These are phyloP conservation scores for Corythornis leucogaster DNA, from an alignment of 2,797 vertebrate genomes.

Conservation along the genomic window DNA sequence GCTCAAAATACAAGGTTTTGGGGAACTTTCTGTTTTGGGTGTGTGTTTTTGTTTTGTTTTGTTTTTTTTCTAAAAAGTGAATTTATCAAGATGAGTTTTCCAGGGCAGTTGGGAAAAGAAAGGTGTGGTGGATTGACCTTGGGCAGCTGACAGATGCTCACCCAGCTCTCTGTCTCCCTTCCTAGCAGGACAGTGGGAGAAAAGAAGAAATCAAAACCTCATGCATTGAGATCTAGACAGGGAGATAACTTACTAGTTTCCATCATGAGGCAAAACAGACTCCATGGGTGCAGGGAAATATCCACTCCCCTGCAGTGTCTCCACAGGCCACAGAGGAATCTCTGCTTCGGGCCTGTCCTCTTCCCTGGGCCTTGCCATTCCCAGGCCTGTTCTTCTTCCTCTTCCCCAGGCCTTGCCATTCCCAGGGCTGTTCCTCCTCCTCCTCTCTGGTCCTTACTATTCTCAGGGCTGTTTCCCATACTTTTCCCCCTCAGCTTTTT, in stretches of 20 bases:
- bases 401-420: too few species aligned
- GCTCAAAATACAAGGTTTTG: background rate
- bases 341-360: background rate
- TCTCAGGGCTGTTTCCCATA: background rate
- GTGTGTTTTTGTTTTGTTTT: too few species aligned
- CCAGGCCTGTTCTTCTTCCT: too few species aligned
- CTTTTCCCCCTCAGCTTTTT: background rate
- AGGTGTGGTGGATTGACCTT: background rate
- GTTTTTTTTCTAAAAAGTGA: background rate
- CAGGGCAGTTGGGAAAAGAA: background rate
- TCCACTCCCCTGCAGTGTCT: accelerated
- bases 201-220: background rate
- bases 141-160: background rate
- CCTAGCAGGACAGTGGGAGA: background rate
- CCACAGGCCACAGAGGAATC: too few species aligned
- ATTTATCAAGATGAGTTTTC: background rate
- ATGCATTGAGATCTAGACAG: background rate
- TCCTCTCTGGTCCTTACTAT: background rate
- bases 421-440: too few species aligned
- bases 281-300: background rate
- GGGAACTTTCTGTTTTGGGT: background rate
- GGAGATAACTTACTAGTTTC: background rate
- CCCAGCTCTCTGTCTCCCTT: background rate
- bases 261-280: accelerated
- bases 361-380: too few species aligned